These are phyloP conservation scores for Bhutanitis thaidina DNA, from an alignment of 2,888 invertebrate species.

Conservation along the genomic window DNA sequence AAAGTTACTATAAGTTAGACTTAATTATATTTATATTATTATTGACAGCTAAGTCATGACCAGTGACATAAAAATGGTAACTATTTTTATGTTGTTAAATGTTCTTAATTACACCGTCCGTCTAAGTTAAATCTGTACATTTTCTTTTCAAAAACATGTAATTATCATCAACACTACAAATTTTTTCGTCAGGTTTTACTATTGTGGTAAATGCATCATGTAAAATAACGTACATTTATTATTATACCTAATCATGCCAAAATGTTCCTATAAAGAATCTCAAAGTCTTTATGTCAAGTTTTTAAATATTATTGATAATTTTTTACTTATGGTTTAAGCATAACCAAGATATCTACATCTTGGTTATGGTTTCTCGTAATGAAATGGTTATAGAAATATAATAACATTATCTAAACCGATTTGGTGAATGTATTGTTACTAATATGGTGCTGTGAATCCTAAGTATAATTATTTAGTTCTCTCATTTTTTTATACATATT, in stretches of 20 bases:
- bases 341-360: neutral
- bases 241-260: conserved; percentile 1
- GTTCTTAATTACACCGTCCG: conserved; percentile 13
- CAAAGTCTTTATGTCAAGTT: neutral
- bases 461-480: neutral
- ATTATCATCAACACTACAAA: neutral
- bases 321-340: neutral
- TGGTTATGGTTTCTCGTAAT: conserved; percentile 1
- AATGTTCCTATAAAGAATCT: conserved; percentile 17
- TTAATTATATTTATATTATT: neutral
- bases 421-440: conserved; percentile 10
- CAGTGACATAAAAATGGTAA: conserved; percentile 1
- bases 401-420: conserved; percentile 4
- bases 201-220: no score
- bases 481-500: neutral
- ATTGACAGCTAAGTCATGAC: conserved; percentile 15
- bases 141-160: neutral
- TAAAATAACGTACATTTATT: no score
- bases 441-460: conserved; percentile 5
- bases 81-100: neutral
- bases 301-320: neutral
- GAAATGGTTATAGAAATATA: neutral
- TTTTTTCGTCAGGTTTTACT: neutral
- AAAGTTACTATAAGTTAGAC: neutral
- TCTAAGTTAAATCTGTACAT: neutral